These are phyloP conservation scores for Neogobius melanostomus DNA, from an alignment of 2,113 vertebrate species.

Conservation along the genomic window DNA sequence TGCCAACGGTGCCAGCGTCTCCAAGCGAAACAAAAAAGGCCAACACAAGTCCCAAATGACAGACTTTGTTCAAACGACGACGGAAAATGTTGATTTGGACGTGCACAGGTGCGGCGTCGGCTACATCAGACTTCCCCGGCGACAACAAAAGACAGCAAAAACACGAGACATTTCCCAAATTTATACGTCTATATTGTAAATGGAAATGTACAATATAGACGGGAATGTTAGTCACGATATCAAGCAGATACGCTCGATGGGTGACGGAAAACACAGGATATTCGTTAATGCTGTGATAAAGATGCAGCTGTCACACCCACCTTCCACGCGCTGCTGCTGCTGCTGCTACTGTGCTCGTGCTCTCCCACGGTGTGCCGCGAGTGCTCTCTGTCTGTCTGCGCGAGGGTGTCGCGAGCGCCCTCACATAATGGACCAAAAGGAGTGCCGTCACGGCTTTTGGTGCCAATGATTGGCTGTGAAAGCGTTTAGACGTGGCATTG, in stretches of 20 bases:
- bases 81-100: neutral
- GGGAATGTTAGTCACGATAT: neutral
- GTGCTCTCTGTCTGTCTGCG: conserved; percentile 20
- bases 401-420: conserved; percentile 12
- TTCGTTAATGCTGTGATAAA: neutral
- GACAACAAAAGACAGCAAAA: neutral
- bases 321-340: conserved; percentile 40
- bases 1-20: conserved; percentile 53
- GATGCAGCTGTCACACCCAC: conserved; percentile 65
- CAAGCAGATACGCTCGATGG: accelerated
- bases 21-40: conserved; percentile 43
- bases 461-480: conserved; percentile 40
- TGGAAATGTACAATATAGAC: too few species aligned
- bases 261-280: neutral
- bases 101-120: conserved; percentile 1
- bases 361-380: conserved; percentile 35
- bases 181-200: neutral
- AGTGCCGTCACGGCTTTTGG: conserved; percentile 45
- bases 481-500: accelerated
- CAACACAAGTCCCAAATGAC: conserved; percentile 16
- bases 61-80: neutral
- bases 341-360: conserved; percentile 15
- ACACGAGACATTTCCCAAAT: neutral
- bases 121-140: neutral
- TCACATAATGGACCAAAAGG: conserved; percentile 58